Evolutionary conservation across 2,797 vertebrate species (phyloP), one percentile per base, ranked within the genome.

Genomic region (Limnodromus scolopaceus): DNA sequence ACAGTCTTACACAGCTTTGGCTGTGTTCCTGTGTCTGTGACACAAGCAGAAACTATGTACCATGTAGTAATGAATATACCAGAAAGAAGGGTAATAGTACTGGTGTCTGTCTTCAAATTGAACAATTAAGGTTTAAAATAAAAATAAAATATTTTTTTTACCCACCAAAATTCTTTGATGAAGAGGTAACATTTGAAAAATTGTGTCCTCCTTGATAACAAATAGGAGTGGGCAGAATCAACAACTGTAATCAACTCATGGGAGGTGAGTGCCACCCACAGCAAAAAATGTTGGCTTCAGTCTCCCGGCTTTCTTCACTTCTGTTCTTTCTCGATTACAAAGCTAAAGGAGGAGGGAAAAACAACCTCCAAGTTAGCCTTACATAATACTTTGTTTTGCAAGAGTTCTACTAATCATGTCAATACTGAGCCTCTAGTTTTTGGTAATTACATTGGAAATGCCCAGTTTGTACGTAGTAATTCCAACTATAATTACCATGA

Each of bases 401-500:
- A 95, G 79, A 69, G 80, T 78, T 84, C 64, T 72, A 46, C 58
- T 84, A 85, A 94, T 96, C 81, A 38, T 86, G 87, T 94, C 83
- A 91, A 96, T 91, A 94, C 49, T 17, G 49, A 94, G 91, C 89
- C 92, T 95, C 63, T 95, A 84, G 83, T 91, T 95, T 83, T 96
- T 96, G 88, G 81, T 98, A 96, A 97, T 97, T 96, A 93, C 61
- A 41, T 91, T 94, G 92, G 92, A 91, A 97, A 89, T 89, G 80
- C 93, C 92, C 89, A 38, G 89, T 97, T 96, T 97, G 94, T 96
- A 96, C 86, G 63, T 90, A 94, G 88, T 92, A 96, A 95, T 97
- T 97, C 95, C 24, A 65, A 22, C 83, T 64, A 19, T 97, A 98
- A 98, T 98, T 98, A 87, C 94, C 72, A 83, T 96, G 97, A 97